phyloP scores from a whole-genome alignment of 37 sponge, comb jelly and placozoan species.

The Halichondria panicea region DNA sequence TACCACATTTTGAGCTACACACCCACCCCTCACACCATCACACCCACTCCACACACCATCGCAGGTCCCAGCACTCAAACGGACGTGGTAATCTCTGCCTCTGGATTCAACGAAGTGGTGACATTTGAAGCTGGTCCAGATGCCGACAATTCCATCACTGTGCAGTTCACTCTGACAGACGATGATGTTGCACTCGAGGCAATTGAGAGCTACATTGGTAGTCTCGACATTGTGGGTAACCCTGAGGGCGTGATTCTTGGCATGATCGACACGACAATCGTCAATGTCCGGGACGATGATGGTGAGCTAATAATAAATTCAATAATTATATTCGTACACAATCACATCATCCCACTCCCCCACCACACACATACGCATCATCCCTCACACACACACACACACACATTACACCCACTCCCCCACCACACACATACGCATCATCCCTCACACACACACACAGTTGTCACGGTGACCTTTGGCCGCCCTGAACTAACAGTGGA shows the following conservation, averaged over 20 bases:
- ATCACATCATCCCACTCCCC: not conserved
- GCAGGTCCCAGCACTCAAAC: conserved; percentile 23
- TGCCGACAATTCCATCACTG: not conserved
- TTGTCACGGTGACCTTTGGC: conserved; percentile 21
- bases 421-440: not conserved
- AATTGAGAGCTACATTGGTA: conserved; percentile 8
- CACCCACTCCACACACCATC: too few relatives aligned
- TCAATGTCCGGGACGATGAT: conserved; percentile 33
- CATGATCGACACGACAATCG: not conserved
- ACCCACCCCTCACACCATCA: too few relatives aligned
- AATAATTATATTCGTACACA: too few relatives aligned
- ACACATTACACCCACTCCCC: not conserved
- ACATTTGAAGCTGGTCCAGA: conserved; percentile 4
- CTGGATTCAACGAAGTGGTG: conserved; percentile 13
- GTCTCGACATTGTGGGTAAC: not conserved
- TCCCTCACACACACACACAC: not conserved
- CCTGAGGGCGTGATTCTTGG: not conserved
- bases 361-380: too few relatives aligned
- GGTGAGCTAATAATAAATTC: not conserved
- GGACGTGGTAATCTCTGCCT: conserved; percentile 8
- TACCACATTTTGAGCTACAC: too few relatives aligned
- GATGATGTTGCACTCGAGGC: conserved; percentile 30
- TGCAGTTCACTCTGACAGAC: conserved; percentile 6
- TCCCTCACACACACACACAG: not conserved
- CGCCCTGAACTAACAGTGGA: not conserved